phyloP scores from a whole-genome alignment of 2,113 vertebrate species.

The Pavo muticus region DNA sequence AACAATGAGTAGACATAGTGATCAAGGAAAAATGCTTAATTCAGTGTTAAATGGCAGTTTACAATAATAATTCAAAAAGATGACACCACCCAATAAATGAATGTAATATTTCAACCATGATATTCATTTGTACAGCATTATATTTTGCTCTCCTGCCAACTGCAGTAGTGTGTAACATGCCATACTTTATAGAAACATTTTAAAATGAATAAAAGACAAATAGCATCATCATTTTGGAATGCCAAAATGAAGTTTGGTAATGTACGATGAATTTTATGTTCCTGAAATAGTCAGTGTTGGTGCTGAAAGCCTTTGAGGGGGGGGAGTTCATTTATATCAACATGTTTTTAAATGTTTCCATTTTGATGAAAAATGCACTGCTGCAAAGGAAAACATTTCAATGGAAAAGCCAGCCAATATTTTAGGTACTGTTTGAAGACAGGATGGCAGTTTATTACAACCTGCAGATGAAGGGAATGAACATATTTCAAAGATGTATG shows the following conservation, averaged over 20 bases:
- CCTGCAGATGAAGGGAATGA: background rate
- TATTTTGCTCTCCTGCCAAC: background rate
- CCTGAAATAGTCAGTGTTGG: background rate
- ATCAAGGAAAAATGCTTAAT: constrained; percentile 11
- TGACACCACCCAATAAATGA: background rate
- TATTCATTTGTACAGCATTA: background rate
- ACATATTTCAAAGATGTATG: background rate
- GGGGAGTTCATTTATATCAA: background rate
- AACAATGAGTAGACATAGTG: background rate
- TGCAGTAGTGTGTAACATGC: background rate
- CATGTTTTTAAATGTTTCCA: background rate
- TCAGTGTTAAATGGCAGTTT: background rate
- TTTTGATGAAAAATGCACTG: background rate
- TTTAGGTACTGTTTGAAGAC: background rate
- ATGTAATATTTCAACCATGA: background rate
- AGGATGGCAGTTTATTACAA: background rate
- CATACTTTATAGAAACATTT: background rate
- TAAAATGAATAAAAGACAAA: background rate
- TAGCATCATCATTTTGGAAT: background rate
- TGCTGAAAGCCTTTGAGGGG: background rate
- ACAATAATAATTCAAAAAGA: background rate
- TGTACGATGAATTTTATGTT: background rate
- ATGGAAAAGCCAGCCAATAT: background rate
- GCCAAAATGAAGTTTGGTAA: background rate
- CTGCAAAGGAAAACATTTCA: background rate